A percentile compares a stretch with the other conserved stretches of the same genome.
phyloP scores from a whole-genome alignment of 2,113 vertebrate genomes.

The Sceloporus undulatus region DNA sequence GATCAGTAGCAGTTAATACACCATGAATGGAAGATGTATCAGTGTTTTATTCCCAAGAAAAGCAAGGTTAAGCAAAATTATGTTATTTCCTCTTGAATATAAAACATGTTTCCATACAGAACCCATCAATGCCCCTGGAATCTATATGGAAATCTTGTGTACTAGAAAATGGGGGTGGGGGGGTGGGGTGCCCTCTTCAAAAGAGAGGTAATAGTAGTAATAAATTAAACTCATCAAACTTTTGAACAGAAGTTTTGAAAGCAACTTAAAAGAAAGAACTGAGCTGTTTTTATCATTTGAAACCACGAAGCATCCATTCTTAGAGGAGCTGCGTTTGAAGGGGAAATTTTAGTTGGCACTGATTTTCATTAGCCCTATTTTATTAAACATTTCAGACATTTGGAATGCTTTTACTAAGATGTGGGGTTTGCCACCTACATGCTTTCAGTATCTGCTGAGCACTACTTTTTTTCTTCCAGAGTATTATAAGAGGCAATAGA shows the following conservation, averaged over 20 bases:
- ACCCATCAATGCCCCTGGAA: background rate
- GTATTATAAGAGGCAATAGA: background rate
- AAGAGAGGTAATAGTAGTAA: background rate
- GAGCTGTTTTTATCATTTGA: background rate
- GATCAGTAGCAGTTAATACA: background rate
- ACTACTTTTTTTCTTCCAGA: slow-evolving; percentile 19
- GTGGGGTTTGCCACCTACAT: background rate
- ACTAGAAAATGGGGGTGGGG: too few species aligned
- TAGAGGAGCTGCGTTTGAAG: background rate
- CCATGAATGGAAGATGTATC: background rate
- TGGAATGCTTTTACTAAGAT: background rate
- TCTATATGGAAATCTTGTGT: background rate
- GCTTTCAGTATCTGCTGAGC: slow-evolving; percentile 26
- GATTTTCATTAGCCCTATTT: background rate
- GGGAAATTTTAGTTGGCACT: background rate
- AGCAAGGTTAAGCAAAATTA: background rate
- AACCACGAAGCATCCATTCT: background rate
- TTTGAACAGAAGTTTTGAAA: background rate
- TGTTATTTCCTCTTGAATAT: background rate
- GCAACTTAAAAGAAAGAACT: background rate
- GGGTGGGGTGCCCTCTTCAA: background rate
- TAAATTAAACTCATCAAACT: background rate
- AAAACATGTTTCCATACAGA: background rate
- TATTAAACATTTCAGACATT: background rate
- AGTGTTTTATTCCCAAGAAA: background rate